phyloP scores from a whole-genome alignment of 2,797 vertebrate species.

The Malurus splendens region DNA sequence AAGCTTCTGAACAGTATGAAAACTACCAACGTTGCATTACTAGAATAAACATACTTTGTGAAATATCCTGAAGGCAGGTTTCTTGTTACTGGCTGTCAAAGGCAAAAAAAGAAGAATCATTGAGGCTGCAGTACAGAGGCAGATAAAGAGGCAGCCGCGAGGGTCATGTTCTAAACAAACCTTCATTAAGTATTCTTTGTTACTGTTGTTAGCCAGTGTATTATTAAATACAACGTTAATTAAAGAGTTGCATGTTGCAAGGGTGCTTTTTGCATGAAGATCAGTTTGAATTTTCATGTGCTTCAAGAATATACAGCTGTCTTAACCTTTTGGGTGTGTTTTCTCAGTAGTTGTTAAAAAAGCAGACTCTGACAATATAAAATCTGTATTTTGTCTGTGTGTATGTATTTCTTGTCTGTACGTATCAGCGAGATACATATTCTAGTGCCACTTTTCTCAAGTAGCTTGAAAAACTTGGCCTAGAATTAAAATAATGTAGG shows the following conservation, averaged over 20 bases:
- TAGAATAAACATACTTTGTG: background rate
- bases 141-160: background rate
- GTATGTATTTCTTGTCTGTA: background rate
- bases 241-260: background rate
- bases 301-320: background rate
- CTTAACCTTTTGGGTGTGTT: background rate
- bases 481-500: background rate
- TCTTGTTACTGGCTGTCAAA: slow-evolving; percentile 1
- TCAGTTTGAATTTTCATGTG: background rate
- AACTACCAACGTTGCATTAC: background rate
- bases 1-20: background rate
- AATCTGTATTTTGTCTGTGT: background rate
- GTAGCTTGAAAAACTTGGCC: slow-evolving; percentile 1
- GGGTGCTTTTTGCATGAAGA: background rate
- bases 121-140: background rate
- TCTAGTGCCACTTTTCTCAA: background rate
- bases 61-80: slow-evolving; percentile 3
- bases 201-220: background rate
- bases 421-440: background rate
- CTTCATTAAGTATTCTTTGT: slow-evolving; percentile 17
- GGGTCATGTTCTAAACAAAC: slow-evolving; percentile 8
- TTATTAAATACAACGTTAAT: slow-evolving; percentile 17
- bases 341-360: background rate
- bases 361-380: background rate
- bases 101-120: background rate